phyloP scores from a whole-genome alignment of 2,888 invertebrate species.

The Apantesis nais region DNA sequence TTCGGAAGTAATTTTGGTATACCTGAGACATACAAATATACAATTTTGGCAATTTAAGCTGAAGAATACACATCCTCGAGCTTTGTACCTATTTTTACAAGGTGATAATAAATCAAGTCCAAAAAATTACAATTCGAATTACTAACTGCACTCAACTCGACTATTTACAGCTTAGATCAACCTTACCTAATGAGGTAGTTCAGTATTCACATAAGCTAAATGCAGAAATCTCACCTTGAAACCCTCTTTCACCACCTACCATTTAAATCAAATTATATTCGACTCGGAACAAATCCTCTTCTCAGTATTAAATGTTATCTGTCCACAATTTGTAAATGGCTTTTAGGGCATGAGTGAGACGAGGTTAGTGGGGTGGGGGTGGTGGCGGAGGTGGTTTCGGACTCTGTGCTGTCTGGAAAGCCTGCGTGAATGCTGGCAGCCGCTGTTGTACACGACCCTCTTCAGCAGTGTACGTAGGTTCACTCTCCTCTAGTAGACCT shows the following conservation, averaged over 20 bases:
- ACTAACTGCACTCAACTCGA: slow-evolving; percentile 67
- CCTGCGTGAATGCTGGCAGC: slow-evolving; percentile 81
- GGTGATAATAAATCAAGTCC: slow-evolving; percentile 63
- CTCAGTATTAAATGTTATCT: neutral
- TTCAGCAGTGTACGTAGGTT: slow-evolving; percentile 62
- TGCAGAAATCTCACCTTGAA: slow-evolving; percentile 63
- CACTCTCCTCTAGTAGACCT: slow-evolving; percentile 66
- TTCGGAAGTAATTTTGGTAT: slow-evolving; percentile 84
- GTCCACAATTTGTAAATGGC: slow-evolving; percentile 19
- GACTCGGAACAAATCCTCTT: slow-evolving; percentile 3
- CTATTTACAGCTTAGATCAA: slow-evolving; percentile 80
- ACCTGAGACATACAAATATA: slow-evolving; percentile 78
- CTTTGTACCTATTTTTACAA: slow-evolving; percentile 57
- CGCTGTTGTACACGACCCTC: slow-evolving; percentile 65
- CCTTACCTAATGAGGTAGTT: slow-evolving; percentile 84
- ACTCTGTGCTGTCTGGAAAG: slow-evolving; percentile 80
- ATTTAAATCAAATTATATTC: slow-evolving; percentile 17
- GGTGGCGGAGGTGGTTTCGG: slow-evolving; percentile 80
- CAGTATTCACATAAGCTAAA: slow-evolving; percentile 76
- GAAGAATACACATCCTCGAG: slow-evolving; percentile 56
- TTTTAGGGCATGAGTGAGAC: slow-evolving; percentile 29
- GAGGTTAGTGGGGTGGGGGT: slow-evolving; percentile 74
- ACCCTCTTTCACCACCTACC: slow-evolving; percentile 35
- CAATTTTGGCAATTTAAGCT: slow-evolving; percentile 78
- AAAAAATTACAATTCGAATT: slow-evolving; percentile 63